Evolutionary conservation across 2,113 vertebrate genomes (phyloP), one percentile per base, ranked within the genome.

Genomic region (Heterochromis multidens): DNA sequence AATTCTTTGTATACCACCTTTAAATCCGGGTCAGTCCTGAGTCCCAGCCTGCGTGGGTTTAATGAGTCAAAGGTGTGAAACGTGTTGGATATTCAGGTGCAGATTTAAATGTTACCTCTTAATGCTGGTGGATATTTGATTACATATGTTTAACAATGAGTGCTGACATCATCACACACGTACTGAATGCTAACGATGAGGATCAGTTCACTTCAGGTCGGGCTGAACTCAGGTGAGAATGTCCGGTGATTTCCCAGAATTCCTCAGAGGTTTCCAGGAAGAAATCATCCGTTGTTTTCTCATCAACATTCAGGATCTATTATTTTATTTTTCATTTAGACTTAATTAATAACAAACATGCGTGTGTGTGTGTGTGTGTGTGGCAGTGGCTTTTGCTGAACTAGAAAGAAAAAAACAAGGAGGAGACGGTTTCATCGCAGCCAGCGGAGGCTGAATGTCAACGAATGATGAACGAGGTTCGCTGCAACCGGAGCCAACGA

Each of bases 381-480:
- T n/a, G 88, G 84, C 92, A 93, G 92, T 92, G 92, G 49, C 16
- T 81, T 81, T 23, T 56, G 91, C 85, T 91, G 59, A 58, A 29
- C 8, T 16, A 59, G 1, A 16, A 67, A 52, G 17, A 79, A 67
- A 16, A 58, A 65, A 79, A 79, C 14, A 43, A 79, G 14, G 4
- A 87, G 78, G 43, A 59, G 76, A 46, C 25, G 2, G 61, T 89
- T 76, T 83, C 5, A 84, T 83, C 60, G 27, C 79, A 77, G 79
- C 8, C 21, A 33, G 46, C 7, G 5, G 21, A 65, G 33, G 62
- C 61, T 65, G 21, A 23, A 12, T 35, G 40, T 37, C 21, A 1
- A 40, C 12, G 12, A 12, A 65, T 23, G 62, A 37, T 37, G 19
- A 23, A n/a, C 1, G 11, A 0, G 13, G 7, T 43, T 43, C 2